Base-by-base conservation (phyloP, 2,797 vertebrate species). In the Sardinella longiceps region DNA sequence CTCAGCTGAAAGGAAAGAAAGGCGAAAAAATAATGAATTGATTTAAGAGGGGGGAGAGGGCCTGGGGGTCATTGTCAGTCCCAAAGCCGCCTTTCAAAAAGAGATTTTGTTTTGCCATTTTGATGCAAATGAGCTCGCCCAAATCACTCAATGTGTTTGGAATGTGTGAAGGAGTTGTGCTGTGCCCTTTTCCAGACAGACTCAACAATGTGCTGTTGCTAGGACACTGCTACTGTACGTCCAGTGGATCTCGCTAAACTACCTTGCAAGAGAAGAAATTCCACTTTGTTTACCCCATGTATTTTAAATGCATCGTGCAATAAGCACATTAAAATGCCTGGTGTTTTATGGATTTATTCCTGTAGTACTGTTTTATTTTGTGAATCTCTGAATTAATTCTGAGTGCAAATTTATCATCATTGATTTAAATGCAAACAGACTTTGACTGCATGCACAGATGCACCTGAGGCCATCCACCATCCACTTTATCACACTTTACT, bases 21-120 rank as follows among this genome's bases (percentile, higher is more conserved):
- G 84, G 53, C 87, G 81, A 87, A 88, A 83, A 87, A 88, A 89
- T 85, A 90, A 89, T 91, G 91, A 93, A 92, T 91, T 93, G 88
- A 92, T 91, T 91, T 90, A 88, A 66, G 82, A 87, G 86, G 84
- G 86, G 83, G 85, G 48, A 85, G 86, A 83, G 88, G 82, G 89
- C 89, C 86, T 82, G 37, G 80, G 87, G 90, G 87, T 88, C 90
- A 85, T 85, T 81, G 83, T 81, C 80, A 84, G 80, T 70, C 51
- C 53, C 82, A 53, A 80, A 85, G 84, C 84, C 18, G 50, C 30
- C 58, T 28, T 48, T 85, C 81, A 45, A 82, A 66, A 74, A 33
- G 48, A 39, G 63, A 39, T 25, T 43, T 81, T 80, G 80, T 80
- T 85, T 77, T 46, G 45, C 63, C 33, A 85, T 85, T 85, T 82